Evolutionary conservation across 30 jellyfish, hydroid and myxozoan species (phyloP).

Genomic region (Cassiopea andromeda): DNA sequence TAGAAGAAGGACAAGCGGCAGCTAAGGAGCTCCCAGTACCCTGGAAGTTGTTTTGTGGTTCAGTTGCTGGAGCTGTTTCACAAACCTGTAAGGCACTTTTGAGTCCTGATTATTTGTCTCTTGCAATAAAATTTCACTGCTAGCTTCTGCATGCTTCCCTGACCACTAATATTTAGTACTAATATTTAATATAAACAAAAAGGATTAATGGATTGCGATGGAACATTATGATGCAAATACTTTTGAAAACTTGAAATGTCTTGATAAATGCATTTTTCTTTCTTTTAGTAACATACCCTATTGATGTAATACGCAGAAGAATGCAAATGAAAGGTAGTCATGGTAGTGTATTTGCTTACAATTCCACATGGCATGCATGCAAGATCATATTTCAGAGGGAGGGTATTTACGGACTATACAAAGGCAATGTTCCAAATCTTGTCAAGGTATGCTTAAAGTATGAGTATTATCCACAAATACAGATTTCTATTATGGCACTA

Average conservation of each 20-base stretch:
- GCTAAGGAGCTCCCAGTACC: constrained; percentile 63
- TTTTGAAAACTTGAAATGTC: too few relatives aligned
- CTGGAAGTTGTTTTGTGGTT: constrained; percentile 51
- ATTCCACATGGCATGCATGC: constrained; percentile 59
- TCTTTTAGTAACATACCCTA: constrained; percentile 52
- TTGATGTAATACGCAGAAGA: constrained; percentile 60
- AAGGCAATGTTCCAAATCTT: constrained; percentile 65
- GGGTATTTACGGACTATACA: constrained; percentile 63
- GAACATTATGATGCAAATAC: too few relatives aligned
- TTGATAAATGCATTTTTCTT: background rate
- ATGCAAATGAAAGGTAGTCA: constrained; percentile 64
- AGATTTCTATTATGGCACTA: too few relatives aligned
- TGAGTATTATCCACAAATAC: background rate
- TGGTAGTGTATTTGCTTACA: constrained; percentile 55
- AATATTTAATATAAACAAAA: too few relatives aligned
- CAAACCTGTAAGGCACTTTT: constrained; percentile 26
- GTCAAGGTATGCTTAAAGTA: constrained; percentile 20
- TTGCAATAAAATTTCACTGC: too few relatives aligned
- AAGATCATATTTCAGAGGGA: constrained; percentile 52
- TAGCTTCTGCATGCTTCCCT: too few relatives aligned
- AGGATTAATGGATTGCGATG: too few relatives aligned
- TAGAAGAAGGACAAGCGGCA: constrained; percentile 24
- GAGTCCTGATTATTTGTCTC: too few relatives aligned
- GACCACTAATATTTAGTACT: too few relatives aligned
- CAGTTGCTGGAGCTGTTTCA: constrained; percentile 70